A percentile compares a stretch with the other conserved stretches of the same genome.
These are phyloP conservation scores for Caenorhabditis tropicalis DNA, from an alignment of 1,140 invertebrate genomes.

Conservation along the genomic window DNA sequence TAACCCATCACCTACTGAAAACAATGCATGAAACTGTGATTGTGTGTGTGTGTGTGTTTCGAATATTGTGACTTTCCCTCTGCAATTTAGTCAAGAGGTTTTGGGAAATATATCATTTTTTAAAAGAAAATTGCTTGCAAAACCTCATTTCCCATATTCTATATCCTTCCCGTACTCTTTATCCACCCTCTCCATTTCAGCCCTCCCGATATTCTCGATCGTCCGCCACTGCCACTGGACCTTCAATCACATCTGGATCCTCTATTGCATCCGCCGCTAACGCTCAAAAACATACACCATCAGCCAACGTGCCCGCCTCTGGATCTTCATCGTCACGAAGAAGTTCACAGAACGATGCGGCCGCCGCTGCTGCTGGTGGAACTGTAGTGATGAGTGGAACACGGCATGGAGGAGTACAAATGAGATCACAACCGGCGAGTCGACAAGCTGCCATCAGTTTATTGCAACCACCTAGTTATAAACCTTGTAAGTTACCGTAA, in stretches of 20 bases:
- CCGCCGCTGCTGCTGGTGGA: conserved; percentile 15
- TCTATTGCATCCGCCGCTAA: conserved; percentile 33
- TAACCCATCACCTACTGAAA: neutral
- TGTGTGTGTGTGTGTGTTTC: neutral
- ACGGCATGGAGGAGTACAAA: conserved; percentile 31
- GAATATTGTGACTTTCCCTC: no score
- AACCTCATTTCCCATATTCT: neutral
- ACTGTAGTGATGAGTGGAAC: conserved; percentile 32
- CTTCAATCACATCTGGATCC: conserved; percentile 8
- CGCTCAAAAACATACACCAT: conserved; percentile 19
- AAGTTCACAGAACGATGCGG: conserved; percentile 37
- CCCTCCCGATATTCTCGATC: conserved; percentile 46
- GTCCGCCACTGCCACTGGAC: neutral
- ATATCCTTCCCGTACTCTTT: no score
- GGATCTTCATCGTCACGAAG: conserved; percentile 44
- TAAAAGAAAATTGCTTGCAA: neutral
- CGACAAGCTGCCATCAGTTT: conserved; percentile 37
- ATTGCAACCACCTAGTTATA: conserved; percentile 28
- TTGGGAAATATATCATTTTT: no score
- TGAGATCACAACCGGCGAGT: conserved; percentile 35
- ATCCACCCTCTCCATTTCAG: neutral
- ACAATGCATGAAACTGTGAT: neutral
- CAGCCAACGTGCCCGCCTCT: neutral
- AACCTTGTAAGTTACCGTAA: neutral
- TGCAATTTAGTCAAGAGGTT: no score